Evolutionary conservation across 2,888 invertebrate genomes (phyloP).

Genomic region (Dioctria linearis): DNA sequence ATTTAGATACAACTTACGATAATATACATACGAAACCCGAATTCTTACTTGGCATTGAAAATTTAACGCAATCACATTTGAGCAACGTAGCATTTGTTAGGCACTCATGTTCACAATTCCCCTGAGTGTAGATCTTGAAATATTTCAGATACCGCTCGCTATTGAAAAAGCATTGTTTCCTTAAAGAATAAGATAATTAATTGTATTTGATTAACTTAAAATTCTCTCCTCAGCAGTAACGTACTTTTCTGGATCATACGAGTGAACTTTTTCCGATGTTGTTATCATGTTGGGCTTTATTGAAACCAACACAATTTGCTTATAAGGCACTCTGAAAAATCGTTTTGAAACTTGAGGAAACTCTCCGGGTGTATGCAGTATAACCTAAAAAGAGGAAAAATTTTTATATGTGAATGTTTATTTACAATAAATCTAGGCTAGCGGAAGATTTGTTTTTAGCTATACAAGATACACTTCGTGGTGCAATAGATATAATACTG

Average conservation of each 20-base stretch:
- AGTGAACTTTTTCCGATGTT: constrained; percentile 65
- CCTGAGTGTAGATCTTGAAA: constrained; percentile 78
- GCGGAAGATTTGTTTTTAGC: too few species aligned
- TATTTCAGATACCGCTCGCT: constrained; percentile 75
- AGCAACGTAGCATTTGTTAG: constrained; percentile 75
- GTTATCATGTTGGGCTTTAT: constrained; percentile 81
- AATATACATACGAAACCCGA: too few species aligned
- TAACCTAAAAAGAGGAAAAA: constrained; percentile 70
- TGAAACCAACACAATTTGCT: constrained; percentile 77
- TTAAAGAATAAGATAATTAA: constrained; percentile 59
- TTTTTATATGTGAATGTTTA: not conserved
- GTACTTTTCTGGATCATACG: constrained; percentile 36
- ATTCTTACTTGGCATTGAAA: constrained; percentile 76
- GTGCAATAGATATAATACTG: too few species aligned
- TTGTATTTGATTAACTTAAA: not conserved
- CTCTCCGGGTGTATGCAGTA: constrained; percentile 78
- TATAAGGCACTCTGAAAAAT: constrained; percentile 76
- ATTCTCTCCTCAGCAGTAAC: not conserved
- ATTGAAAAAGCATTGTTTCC: constrained; percentile 77
- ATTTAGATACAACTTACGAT: too few species aligned
- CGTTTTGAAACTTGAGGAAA: constrained; percentile 76
- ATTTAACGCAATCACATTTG: constrained; percentile 76
- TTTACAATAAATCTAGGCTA: too few species aligned
- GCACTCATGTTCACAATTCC: constrained; percentile 79
- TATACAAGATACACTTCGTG: too few species aligned